Percentiles rank a stretch among this genome's conserved stretches.
These are phyloP conservation scores for Trinectes maculatus DNA, from an alignment of 2,113 vertebrate genomes.

Conservation along the genomic window DNA sequence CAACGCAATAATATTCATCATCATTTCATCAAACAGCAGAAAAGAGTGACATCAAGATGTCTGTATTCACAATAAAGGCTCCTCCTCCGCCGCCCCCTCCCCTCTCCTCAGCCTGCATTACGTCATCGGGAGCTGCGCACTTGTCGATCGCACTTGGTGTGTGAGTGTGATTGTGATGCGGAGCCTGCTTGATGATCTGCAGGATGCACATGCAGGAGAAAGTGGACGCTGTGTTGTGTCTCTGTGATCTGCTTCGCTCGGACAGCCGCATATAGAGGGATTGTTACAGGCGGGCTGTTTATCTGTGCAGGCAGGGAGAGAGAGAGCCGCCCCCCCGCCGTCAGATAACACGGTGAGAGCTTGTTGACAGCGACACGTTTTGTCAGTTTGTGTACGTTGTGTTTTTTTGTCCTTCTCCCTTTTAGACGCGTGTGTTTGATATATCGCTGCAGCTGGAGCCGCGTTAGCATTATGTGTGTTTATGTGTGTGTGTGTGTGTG, in stretches of 20 bases:
- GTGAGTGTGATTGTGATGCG: slow-evolving; percentile 14
- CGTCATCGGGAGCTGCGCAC: slow-evolving; percentile 56
- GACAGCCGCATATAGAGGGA: too few relatives aligned
- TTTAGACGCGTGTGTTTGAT: too few relatives aligned
- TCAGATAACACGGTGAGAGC: slow-evolving; percentile 69
- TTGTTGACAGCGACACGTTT: slow-evolving; percentile 46
- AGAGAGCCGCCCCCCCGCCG: too few relatives aligned
- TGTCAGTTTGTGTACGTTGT: background rate
- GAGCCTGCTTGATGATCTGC: background rate
- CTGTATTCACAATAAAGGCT: slow-evolving; percentile 7
- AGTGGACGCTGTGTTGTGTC: background rate
- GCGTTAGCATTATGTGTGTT: too few relatives aligned
- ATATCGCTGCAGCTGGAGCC: too few relatives aligned
- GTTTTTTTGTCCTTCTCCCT: background rate
- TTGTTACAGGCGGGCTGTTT: slow-evolving; percentile 33
- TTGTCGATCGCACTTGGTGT: slow-evolving; percentile 25
- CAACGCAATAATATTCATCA: too few relatives aligned
- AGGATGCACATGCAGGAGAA: slow-evolving; percentile 12
- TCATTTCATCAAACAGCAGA: too few relatives aligned
- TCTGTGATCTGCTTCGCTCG: too few relatives aligned
- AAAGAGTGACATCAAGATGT: slow-evolving; percentile 7
- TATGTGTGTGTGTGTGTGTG: background rate
- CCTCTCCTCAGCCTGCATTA: slow-evolving; percentile 45
- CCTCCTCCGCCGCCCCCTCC: background rate
- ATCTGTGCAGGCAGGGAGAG: slow-evolving; percentile 45